These are phyloP conservation scores for Horisme vitalbata DNA, from an alignment of 2,888 invertebrate species.

Conservation along the genomic window DNA sequence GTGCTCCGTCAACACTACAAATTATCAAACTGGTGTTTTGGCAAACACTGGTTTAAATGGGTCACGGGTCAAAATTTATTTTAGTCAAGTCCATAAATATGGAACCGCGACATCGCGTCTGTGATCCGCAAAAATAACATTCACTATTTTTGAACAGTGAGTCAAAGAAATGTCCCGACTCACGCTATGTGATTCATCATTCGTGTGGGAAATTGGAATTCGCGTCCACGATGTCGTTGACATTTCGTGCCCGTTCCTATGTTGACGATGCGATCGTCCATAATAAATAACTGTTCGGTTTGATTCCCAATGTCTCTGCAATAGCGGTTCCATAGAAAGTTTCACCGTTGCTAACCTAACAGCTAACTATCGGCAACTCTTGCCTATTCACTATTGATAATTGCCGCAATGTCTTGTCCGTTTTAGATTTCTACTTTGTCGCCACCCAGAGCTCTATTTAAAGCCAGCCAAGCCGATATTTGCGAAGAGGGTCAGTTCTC, in stretches of 20 bases:
- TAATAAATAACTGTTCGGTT: conserved; percentile 47
- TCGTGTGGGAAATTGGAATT: conserved; percentile 62
- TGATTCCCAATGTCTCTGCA: conserved; percentile 28
- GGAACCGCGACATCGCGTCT: conserved; percentile 58
- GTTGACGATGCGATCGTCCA: conserved; percentile 35
- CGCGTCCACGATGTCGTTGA: conserved; percentile 68
- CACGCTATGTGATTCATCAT: conserved; percentile 74
- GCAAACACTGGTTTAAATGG: conserved; percentile 63
- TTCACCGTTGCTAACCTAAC: conserved; percentile 33
- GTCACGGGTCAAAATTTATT: conserved; percentile 71
- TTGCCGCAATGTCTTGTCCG: conserved; percentile 44
- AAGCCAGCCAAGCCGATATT: conserved; percentile 54
- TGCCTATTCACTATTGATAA: conserved; percentile 42
- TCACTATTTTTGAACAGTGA: conserved; percentile 48
- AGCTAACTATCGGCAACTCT: conserved; percentile 32
- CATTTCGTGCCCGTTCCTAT: conserved; percentile 60
- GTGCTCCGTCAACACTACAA: conserved; percentile 69
- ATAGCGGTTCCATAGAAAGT: conserved; percentile 42
- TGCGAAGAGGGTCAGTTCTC: conserved; percentile 63
- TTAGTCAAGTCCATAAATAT: conserved; percentile 45
- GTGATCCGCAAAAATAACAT: conserved; percentile 52
- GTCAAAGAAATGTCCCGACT: conserved; percentile 59
- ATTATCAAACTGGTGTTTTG: conserved; percentile 68
- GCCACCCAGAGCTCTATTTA: conserved; percentile 47
- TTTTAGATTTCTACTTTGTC: conserved; percentile 45